These are phyloP conservation scores for Ceratoteleas bidentatus DNA, from an alignment of 1,140 invertebrate genomes.

Conservation along the genomic window DNA sequence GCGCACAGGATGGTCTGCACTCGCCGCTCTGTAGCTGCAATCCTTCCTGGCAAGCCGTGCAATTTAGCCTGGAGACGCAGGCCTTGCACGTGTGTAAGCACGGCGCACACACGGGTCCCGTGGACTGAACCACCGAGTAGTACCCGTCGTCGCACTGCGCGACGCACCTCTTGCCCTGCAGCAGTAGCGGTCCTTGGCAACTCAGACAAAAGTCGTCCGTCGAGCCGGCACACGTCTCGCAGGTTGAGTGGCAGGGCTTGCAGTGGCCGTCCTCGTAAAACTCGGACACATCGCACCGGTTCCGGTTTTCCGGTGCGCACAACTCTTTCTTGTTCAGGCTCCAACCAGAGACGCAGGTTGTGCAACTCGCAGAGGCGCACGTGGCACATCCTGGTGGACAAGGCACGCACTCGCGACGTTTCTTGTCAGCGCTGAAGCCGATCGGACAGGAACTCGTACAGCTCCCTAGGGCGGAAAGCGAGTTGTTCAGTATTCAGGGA, in stretches of 20 bases:
- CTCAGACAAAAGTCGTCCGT: conserved; percentile 86
- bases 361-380: conserved; percentile 86
- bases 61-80: conserved; percentile 89
- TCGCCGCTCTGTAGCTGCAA: conserved; percentile 89
- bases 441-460: conserved; percentile 84
- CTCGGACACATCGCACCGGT: conserved; percentile 85
- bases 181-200: conserved; percentile 84
- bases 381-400: conserved; percentile 88
- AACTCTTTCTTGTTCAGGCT: conserved; percentile 86
- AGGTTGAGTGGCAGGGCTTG: conserved; percentile 86
- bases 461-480: conserved; percentile 61
- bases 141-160: conserved; percentile 87
- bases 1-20: conserved; percentile 88
- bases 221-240: conserved; percentile 87
- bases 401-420: conserved; percentile 87
- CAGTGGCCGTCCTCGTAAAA: conserved; percentile 87
- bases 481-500: too few relatives aligned
- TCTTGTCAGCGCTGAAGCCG: conserved; percentile 88
- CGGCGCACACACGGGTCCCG: conserved; percentile 85
- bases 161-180: conserved; percentile 87
- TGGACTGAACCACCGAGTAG: conserved; percentile 83
- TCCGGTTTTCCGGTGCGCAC: conserved; percentile 85
- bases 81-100: conserved; percentile 90
- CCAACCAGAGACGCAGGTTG: conserved; percentile 87
- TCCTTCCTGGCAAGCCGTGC: conserved; percentile 87